Base-by-base conservation (phyloP, 23 tunicate genomes). In the Halocynthia aurantium region DNA sequence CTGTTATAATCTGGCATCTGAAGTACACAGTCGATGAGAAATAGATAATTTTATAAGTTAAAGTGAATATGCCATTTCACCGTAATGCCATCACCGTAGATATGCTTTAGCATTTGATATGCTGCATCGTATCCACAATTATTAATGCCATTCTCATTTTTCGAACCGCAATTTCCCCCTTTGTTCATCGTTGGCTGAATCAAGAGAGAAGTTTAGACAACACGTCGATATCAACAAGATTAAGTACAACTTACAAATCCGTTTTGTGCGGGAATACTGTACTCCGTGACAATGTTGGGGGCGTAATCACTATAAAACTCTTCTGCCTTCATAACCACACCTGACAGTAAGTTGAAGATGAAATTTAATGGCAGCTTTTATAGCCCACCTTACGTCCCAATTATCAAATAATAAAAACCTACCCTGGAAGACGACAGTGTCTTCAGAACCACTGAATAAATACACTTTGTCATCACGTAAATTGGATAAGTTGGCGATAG, bases 121-220 rank as follows among this genome's bases (percentile, higher is more conserved):
- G 86, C 86, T 7, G 72, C 78, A 7, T 55, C 49, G 61, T 57
- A 82, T 8, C 58, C 57, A 22, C 86, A 82, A 52, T 52, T 74
- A 72, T 82, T 82, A 19, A 82, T 72, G 8, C 50, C 68, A 7
- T 72, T 60, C 12, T 9, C 65, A 52, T 75, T 74, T 10, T 17
- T 53, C 5, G 19, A 22, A 6, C 55, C 80, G 51, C 86, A 82
- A 6, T 44, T 60, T 19, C 81, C 86, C 7, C 86, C 86, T 58
- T 82, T 74, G 63, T 74, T 74, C 40, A 73, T 52, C 8, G 86
- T 82, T 6, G 86, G 86, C 78, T 74, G 19, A 50, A 72, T 10
- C 2, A 44, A 72, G 73, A 56, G 52, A 67, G 72, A n/a, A 9
- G 54, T 70, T n/a, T 44, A 70, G 21, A 9, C 55, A 6, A 9